A percentile compares a stretch with the other conserved stretches of the same genome.
Conservation (phyloP, 1,140 invertebrate species). For the Brachystomella parvula region DNA sequence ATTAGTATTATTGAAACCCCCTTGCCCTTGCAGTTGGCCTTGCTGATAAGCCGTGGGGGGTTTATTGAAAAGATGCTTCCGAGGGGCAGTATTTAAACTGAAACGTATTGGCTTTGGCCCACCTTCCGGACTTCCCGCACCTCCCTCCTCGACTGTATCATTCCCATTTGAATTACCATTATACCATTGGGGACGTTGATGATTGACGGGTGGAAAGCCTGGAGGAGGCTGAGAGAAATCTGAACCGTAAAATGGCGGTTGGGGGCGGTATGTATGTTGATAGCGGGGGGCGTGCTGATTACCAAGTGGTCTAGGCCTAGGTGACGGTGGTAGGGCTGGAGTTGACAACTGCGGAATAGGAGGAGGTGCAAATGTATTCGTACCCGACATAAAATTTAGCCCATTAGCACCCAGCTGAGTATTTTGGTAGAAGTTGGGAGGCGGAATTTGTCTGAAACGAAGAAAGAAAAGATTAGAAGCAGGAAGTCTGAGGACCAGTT, state of each 20-base stretch:
- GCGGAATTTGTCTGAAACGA: not conserved
- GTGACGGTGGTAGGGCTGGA: not conserved
- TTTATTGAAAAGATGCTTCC: not conserved
- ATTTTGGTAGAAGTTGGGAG: not conserved
- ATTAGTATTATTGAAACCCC: not conserved
- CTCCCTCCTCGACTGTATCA: not conserved
- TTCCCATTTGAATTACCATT: not conserved
- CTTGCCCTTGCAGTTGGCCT: too few relatives aligned
- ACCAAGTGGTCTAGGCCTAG: not conserved
- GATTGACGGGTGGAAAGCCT: not conserved
- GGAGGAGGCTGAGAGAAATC: not conserved
- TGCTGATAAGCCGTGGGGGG: too few relatives aligned
- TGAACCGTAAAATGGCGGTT: constrained; percentile 2
- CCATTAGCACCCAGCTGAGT: not conserved
- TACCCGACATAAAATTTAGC: not conserved
- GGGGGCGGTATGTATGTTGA: not conserved
- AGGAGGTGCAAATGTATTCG: not conserved
- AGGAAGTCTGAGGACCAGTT: not conserved
- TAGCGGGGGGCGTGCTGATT: not conserved
- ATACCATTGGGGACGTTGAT: not conserved
- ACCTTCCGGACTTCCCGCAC: not conserved
- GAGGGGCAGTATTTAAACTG: not conserved
- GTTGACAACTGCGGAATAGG: not conserved
- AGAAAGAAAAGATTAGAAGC: not conserved
- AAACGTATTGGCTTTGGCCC: not conserved